Percentiles rank a stretch among this genome's conserved stretches.
These are phyloP conservation scores for Euclidia mi DNA, from an alignment of 2,888 invertebrate species.

Conservation along the genomic window DNA sequence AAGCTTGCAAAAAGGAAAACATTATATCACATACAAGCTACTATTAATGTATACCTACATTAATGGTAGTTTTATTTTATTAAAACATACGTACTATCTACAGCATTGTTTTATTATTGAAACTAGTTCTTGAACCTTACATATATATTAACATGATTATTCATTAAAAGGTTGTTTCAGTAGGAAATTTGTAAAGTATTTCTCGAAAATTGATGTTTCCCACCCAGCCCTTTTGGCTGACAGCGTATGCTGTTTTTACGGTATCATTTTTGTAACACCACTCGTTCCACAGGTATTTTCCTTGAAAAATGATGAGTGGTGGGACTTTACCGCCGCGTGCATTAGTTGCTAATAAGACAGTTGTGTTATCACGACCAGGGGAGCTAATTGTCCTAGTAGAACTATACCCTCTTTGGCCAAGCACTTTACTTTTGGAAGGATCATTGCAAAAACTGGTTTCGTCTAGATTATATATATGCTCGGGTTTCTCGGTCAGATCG, in stretches of 20 bases:
- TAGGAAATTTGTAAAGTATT: conserved; percentile 52
- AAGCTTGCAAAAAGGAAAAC: too few species aligned
- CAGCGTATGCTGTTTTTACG: conserved; percentile 23
- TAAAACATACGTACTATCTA: too few species aligned
- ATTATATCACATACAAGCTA: too few species aligned
- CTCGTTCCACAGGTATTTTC: conserved; percentile 42
- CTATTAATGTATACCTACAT: too few species aligned
- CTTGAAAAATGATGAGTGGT: conserved; percentile 43
- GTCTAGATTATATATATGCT: conserved; percentile 33
- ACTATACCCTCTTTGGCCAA: conserved; percentile 27
- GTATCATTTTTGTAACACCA: conserved; percentile 23
- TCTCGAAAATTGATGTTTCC: conserved; percentile 53
- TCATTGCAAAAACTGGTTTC: conserved; percentile 48
- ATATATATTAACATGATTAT: too few species aligned
- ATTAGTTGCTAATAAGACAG: too few species aligned
- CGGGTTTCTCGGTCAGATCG: conserved; percentile 50
- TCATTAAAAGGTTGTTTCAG: too few species aligned
- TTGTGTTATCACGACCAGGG: neutral
- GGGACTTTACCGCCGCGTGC: conserved; percentile 28
- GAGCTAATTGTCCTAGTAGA: conserved; percentile 1
- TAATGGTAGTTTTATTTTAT: too few species aligned
- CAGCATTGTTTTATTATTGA: too few species aligned
- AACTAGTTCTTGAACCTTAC: too few species aligned
- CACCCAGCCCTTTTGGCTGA: conserved; percentile 26
- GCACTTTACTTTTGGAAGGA: conserved; percentile 46